Conservation (phyloP, 2,113 vertebrate genomes). For the Castor canadensis region DNA sequence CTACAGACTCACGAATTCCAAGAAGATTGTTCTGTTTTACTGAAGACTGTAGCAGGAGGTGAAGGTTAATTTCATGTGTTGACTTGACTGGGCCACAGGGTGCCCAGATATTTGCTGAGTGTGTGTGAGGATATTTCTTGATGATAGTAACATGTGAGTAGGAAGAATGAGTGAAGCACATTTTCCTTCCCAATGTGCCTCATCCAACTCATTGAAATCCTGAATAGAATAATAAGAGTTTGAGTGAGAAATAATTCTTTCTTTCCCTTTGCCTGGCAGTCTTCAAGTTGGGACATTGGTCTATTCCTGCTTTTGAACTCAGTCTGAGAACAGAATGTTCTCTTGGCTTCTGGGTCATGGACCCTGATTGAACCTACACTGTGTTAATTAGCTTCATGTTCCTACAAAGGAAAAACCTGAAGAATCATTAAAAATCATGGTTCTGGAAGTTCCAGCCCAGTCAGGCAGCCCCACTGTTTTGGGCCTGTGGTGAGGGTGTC, state of each 20-base stretch:
- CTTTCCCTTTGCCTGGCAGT: neutral
- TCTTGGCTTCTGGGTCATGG: neutral
- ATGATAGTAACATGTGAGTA: neutral
- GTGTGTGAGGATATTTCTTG: neutral
- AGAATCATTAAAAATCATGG: neutral
- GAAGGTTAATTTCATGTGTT: neutral
- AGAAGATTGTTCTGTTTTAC: neutral
- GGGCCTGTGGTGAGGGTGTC: neutral
- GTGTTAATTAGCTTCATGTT: neutral
- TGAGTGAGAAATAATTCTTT: neutral
- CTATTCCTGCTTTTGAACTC: neutral
- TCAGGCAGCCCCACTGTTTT: neutral
- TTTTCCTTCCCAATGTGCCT: neutral
- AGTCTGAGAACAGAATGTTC: neutral
- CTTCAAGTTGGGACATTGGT: neutral
- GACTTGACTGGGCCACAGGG: neutral
- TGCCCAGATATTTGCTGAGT: neutral
- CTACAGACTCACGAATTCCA: neutral
- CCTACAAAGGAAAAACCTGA: neutral
- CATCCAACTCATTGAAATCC: neutral
- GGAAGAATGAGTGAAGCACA: neutral
- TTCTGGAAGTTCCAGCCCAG: neutral
- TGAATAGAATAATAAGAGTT: neutral
- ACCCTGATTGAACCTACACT: neutral
- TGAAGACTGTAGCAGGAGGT: neutral